Conservation (phyloP, 1,140 invertebrate species). For the Portunus trituberculatus region DNA sequence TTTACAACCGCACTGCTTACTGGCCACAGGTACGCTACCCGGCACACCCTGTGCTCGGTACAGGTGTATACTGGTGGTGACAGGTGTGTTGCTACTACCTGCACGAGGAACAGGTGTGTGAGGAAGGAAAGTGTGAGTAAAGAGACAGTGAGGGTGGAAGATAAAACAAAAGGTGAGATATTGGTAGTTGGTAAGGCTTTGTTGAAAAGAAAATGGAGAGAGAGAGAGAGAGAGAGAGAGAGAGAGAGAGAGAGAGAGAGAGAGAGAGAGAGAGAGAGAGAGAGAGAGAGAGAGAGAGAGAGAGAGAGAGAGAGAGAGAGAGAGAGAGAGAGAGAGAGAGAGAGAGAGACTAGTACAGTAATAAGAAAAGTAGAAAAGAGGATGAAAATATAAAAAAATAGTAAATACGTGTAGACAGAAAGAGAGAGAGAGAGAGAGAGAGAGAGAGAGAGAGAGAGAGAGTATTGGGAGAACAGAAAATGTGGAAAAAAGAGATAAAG, state of each 20-base stretch:
- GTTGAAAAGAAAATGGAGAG: too few relatives aligned
- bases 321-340: not conserved
- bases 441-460: not conserved
- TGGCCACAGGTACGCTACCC: not conserved
- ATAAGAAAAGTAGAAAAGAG: not conserved
- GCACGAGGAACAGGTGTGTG: too few relatives aligned
- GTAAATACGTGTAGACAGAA: not conserved
- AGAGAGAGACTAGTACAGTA: slow-evolving; percentile 4
- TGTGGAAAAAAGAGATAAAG: too few relatives aligned
- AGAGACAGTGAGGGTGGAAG: too few relatives aligned
- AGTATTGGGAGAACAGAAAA: not conserved
- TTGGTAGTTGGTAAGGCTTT: too few relatives aligned
- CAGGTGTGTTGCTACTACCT: too few relatives aligned
- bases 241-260: not conserved
- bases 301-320: slow-evolving; percentile 16
- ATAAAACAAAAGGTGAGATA: too few relatives aligned
- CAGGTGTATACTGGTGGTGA: too few relatives aligned
- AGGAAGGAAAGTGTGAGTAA: too few relatives aligned
- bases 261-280: not conserved
- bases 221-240: too few relatives aligned
- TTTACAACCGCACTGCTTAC: not conserved
- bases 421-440: not conserved
- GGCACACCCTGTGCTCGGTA: not conserved
- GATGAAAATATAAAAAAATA: not conserved
- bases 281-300: slow-evolving; percentile 10